These are phyloP conservation scores for Pholis gunnellus DNA, from an alignment of 2,113 vertebrate species.

Conservation along the genomic window DNA sequence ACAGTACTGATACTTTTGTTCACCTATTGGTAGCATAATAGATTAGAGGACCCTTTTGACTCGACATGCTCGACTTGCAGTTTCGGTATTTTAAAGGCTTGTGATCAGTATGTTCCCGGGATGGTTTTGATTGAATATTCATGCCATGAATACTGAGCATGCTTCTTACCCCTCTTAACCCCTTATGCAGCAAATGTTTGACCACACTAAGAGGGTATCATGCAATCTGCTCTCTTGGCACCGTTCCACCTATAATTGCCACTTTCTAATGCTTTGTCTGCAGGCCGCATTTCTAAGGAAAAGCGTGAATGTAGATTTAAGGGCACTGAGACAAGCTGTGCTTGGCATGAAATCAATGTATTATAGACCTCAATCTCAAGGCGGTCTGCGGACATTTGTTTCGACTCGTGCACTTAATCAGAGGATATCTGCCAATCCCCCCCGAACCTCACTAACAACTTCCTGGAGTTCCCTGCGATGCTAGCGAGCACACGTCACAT, in stretches of 20 bases:
- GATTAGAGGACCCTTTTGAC: slow-evolving; percentile 74
- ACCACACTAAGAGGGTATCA: slow-evolving; percentile 29
- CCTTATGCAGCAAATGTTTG: slow-evolving; percentile 51
- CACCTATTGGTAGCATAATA: slow-evolving; percentile 78
- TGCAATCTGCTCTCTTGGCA: slow-evolving; percentile 34
- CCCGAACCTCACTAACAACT: slow-evolving; percentile 45
- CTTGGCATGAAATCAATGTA: slow-evolving; percentile 14
- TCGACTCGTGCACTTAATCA: slow-evolving; percentile 48
- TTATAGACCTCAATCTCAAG: slow-evolving; percentile 14
- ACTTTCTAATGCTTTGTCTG: slow-evolving; percentile 27
- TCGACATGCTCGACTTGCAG: slow-evolving; percentile 72
- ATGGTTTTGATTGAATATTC: slow-evolving; percentile 77
- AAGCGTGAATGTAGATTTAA: slow-evolving; percentile 28
- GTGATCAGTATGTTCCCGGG: slow-evolving; percentile 67
- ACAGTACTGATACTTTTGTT: slow-evolving; percentile 77
- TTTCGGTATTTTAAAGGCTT: slow-evolving; percentile 69
- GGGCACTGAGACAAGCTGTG: slow-evolving; percentile 2
- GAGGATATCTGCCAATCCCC: slow-evolving; percentile 48
- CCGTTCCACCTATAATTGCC: slow-evolving; percentile 28
- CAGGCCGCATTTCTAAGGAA: slow-evolving; percentile 21
- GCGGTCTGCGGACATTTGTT: slow-evolving; percentile 36
- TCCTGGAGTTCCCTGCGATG: slow-evolving; percentile 39
- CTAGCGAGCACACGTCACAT: slow-evolving; percentile 16
- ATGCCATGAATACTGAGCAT: slow-evolving; percentile 70
- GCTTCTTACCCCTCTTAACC: slow-evolving; percentile 57